These are phyloP conservation scores for Thalassoma bifasciatum DNA, from an alignment of 2,113 vertebrate genomes.

Conservation along the genomic window DNA sequence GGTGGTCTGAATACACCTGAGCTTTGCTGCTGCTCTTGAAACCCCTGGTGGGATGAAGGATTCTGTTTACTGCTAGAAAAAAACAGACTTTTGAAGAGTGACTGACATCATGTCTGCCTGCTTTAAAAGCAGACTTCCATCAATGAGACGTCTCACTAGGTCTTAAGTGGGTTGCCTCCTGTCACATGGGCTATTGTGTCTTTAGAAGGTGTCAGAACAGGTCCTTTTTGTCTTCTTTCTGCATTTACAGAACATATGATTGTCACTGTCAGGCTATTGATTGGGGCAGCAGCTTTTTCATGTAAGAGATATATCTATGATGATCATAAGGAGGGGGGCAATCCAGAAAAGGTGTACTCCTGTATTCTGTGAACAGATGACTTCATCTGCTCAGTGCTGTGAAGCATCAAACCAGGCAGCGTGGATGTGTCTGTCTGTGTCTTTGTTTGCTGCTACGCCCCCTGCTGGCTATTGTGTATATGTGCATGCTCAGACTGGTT, in stretches of 20 bases:
- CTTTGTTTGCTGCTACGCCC: slow-evolving; percentile 39
- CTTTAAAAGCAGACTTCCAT: slow-evolving; percentile 8
- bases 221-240: background rate
- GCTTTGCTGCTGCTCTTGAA: slow-evolving; percentile 25
- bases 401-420: background rate
- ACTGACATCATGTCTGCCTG: slow-evolving; percentile 24
- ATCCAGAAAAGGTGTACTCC: background rate
- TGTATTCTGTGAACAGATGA: slow-evolving; percentile 22
- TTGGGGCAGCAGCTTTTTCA: background rate
- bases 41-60: slow-evolving; percentile 46
- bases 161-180: background rate
- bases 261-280: background rate
- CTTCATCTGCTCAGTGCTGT: slow-evolving; percentile 22
- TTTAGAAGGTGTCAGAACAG: background rate
- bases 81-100: slow-evolving; percentile 14
- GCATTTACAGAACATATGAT: background rate
- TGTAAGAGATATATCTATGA: background rate
- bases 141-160: slow-evolving; percentile 5
- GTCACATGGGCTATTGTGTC: background rate
- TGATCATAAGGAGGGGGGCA: background rate
- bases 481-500: background rate
- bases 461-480: slow-evolving; percentile 34
- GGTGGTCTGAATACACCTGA: slow-evolving; percentile 47
- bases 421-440: background rate
- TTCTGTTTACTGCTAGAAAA: slow-evolving; percentile 19